Conservation (phyloP, 2,888 invertebrate genomes). For the Pachymerium ferrugineum region DNA sequence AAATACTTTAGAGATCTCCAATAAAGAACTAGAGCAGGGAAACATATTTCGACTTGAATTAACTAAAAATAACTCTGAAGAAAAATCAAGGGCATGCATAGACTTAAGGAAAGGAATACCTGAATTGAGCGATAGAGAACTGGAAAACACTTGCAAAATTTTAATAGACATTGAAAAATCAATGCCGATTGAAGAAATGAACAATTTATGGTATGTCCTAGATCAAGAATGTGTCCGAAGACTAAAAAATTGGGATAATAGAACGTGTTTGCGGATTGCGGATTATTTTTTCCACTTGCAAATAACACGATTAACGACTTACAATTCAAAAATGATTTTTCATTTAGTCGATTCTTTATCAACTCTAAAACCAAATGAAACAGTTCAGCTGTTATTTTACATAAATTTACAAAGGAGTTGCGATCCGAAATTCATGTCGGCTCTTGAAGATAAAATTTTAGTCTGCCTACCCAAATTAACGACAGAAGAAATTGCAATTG, state of each 20-base stretch:
- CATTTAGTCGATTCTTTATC: not conserved
- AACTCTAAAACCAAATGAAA: not conserved
- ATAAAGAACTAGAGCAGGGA: not conserved
- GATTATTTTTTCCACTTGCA: not conserved
- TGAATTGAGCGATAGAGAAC: not conserved
- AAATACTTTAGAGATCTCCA: too few species aligned
- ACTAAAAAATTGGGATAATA: not conserved
- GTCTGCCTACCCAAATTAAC: not conserved
- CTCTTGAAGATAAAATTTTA: not conserved
- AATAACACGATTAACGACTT: not conserved
- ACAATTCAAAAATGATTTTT: not conserved
- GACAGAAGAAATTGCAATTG: not conserved
- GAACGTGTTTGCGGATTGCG: not conserved
- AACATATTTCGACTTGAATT: not conserved
- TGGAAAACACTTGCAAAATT: not conserved
- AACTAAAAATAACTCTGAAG: too few species aligned
- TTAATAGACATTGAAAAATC: not conserved
- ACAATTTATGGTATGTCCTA: not conserved
- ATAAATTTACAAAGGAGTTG: not conserved
- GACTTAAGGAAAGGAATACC: not conserved
- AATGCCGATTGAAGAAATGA: not conserved
- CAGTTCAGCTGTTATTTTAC: conserved; percentile 8
- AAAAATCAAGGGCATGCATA: too few species aligned
- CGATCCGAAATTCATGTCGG: not conserved
- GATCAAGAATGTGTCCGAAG: not conserved